Percentiles rank a stretch among this genome's conserved stretches.
Evolutionary conservation across 2,113 vertebrate species (phyloP).

Genomic region (Xenopus laevis): DNA sequence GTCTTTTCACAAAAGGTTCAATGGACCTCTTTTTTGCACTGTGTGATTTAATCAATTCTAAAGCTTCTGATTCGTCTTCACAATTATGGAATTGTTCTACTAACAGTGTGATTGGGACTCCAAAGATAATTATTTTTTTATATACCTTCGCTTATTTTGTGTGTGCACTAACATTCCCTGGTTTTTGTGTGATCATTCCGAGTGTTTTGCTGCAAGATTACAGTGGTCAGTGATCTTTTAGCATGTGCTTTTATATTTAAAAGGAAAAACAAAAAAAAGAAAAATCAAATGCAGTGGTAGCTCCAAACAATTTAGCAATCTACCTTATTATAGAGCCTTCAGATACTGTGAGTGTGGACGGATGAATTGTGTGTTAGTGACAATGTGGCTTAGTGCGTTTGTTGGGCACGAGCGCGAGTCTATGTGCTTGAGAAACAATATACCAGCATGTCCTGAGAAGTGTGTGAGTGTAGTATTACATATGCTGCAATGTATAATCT

Average conservation of each 20-base stretch:
- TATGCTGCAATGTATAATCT: slow-evolving; percentile 81
- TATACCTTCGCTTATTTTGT: slow-evolving; percentile 71
- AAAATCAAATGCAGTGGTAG: slow-evolving; percentile 57
- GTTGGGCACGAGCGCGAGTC: slow-evolving; percentile 28
- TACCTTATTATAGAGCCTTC: slow-evolving; percentile 82
- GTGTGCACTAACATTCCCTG: slow-evolving; percentile 86
- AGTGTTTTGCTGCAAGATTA: slow-evolving; percentile 76
- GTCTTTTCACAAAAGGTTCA: slow-evolving; percentile 75
- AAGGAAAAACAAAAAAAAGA: slow-evolving; percentile 50
- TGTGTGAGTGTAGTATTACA: slow-evolving; percentile 76
- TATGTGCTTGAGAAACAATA: slow-evolving; percentile 42
- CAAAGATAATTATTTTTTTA: slow-evolving; percentile 75
- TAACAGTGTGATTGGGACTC: slow-evolving; percentile 83
- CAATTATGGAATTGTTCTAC: slow-evolving; percentile 75
- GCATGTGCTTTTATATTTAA: slow-evolving; percentile 83
- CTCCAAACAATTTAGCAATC: slow-evolving; percentile 76
- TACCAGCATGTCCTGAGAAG: slow-evolving; percentile 78
- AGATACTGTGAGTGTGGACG: slow-evolving; percentile 78
- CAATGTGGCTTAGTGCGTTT: slow-evolving; percentile 57
- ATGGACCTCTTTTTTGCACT: slow-evolving; percentile 80
- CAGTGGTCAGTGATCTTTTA: slow-evolving; percentile 77
- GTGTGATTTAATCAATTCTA: slow-evolving; percentile 78
- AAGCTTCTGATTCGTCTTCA: slow-evolving; percentile 78
- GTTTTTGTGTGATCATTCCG: slow-evolving; percentile 79
- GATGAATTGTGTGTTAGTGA: slow-evolving; percentile 54